These are phyloP conservation scores for Amniataba percoides DNA, from an alignment of 2,797 vertebrate genomes.

Conservation along the genomic window DNA sequence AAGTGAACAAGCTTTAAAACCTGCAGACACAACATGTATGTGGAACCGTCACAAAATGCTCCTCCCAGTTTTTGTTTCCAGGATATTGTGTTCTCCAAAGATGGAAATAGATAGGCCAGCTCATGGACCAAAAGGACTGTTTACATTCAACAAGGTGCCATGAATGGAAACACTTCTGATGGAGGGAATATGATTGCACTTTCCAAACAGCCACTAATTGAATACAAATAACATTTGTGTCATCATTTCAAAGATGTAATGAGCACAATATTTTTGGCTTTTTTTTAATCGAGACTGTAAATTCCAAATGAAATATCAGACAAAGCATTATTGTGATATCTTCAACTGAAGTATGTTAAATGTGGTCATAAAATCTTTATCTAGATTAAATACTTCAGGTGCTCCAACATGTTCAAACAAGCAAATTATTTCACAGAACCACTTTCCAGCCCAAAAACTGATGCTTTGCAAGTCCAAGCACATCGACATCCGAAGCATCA, in stretches of 20 bases:
- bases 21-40: constrained; percentile 1
- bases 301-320: constrained; percentile 23
- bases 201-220: constrained; percentile 18
- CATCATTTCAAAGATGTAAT: constrained; percentile 25
- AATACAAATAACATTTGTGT: constrained; percentile 23
- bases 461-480: background rate
- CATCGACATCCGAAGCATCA: constrained; percentile 1
- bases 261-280: background rate
- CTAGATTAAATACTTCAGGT: background rate
- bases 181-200: constrained; percentile 41
- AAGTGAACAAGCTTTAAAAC: constrained; percentile 31
- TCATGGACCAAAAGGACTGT: constrained; percentile 72
- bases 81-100: constrained; percentile 24
- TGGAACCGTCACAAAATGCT: constrained; percentile 14
- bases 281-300: constrained; percentile 13
- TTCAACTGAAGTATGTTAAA: constrained; percentile 26
- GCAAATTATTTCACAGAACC: constrained; percentile 27
- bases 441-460: background rate
- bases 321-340: constrained; percentile 20
- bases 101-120: constrained; percentile 41
- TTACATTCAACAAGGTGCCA: constrained; percentile 65
- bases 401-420: background rate
- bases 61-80: constrained; percentile 32
- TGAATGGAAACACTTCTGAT: constrained; percentile 45
- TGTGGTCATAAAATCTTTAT: constrained; percentile 3